Base-by-base conservation (phyloP, 2,113 vertebrate species). In the Lethenteron camtschaticum region DNA sequence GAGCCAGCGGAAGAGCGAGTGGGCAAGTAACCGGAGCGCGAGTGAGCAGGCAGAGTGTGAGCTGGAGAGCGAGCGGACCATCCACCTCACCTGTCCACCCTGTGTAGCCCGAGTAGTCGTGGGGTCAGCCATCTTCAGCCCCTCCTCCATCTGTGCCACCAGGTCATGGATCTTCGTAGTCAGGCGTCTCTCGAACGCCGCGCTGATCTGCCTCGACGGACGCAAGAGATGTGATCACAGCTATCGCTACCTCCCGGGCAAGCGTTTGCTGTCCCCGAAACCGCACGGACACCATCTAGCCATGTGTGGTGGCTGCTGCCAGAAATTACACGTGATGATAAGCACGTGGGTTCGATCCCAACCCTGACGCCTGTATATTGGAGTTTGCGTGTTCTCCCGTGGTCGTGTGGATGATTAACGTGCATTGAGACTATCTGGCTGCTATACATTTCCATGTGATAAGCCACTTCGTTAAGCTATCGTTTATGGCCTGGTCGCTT, bases 81-180 rank as follows among this genome's bases (percentile, higher is more conserved):
- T 41, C 41, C 41, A 41, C 41, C 82, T 77, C 68, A 95, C 91
- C 91, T 78, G 89, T 88, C 87, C 90, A 99, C 20, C 94, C 92
- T 1, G 94, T 99, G 72, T 96, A 99, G 0, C 86, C 77, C 72
- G 90, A 95, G 77, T 86, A 91, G 70, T 99, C 92, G 9, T 99
- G 90, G 1, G 94, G 71, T 99, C 92, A 2, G 90, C 88, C 0
- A 90, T 99, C 79, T 89, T 95, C 71, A 99, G 78, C 11, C 92
- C 94, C 75, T 99, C 94, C 71, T 99, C 92, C 92, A 96, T 96
- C 73, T 99, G 94, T 70, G 86, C 85, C 4, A 96, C 79, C 68
- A 95, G 85, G 73, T 99, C 90, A 75, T 87, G 88, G 68, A 96
- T 94, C 83, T 96, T 99, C 73, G 77, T 80, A 74, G 90, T 85